These are phyloP conservation scores for Thunnus albacares DNA, from an alignment of 2,797 vertebrate genomes.

Conservation along the genomic window DNA sequence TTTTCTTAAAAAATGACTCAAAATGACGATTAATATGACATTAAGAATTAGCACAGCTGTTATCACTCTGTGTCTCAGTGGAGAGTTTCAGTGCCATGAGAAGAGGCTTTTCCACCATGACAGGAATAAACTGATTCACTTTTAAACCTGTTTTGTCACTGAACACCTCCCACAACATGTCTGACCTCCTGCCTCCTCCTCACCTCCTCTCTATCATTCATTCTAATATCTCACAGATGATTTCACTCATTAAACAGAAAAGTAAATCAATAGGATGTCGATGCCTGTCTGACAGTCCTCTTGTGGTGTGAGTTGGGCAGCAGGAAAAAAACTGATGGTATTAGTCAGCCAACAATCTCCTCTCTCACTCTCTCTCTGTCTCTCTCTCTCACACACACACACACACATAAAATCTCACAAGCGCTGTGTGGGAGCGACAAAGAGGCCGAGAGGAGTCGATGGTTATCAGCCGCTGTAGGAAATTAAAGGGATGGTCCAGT, in stretches of 20 bases:
- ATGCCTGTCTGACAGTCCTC: not conserved
- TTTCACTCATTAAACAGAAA: slow-evolving; percentile 48
- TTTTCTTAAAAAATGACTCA: too few relatives aligned
- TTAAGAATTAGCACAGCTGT: not conserved
- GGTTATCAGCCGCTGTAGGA: slow-evolving; percentile 75
- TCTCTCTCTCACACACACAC: not conserved
- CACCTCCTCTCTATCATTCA: too few relatives aligned
- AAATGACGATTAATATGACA: too few relatives aligned
- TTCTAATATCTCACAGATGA: slow-evolving; percentile 36
- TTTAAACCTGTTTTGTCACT: not conserved
- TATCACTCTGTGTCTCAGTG: not conserved
- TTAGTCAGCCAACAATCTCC: slow-evolving; percentile 19
- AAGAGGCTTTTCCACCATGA: not conserved
- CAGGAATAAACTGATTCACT: slow-evolving; percentile 9
- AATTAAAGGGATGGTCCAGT: slow-evolving; percentile 77
- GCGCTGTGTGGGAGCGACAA: slow-evolving; percentile 38
- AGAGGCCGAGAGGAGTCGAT: slow-evolving; percentile 54
- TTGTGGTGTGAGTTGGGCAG: not conserved
- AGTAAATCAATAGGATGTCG: slow-evolving; percentile 38
- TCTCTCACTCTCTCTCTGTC: not conserved
- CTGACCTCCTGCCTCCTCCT: slow-evolving; percentile 10
- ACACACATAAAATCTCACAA: not conserved
- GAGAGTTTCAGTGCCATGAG: not conserved
- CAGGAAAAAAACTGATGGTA: slow-evolving; percentile 4
- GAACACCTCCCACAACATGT: not conserved